Percentiles rank a stretch among this genome's conserved stretches.
Conservation (phyloP, 2,113 vertebrate species). For the Myocastor coypus region DNA sequence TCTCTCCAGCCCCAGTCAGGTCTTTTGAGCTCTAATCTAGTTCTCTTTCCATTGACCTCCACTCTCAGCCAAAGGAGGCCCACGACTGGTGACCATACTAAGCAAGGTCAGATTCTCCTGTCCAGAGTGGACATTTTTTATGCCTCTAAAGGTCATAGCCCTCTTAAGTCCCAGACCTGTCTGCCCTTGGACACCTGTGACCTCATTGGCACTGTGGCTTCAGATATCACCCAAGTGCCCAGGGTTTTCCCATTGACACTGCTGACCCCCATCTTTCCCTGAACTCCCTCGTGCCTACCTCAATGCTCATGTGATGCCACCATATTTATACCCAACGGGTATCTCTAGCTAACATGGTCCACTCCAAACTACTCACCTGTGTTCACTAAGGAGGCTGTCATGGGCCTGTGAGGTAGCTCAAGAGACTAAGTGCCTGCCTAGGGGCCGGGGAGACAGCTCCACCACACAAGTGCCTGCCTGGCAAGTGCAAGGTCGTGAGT, state of each 20-base stretch:
- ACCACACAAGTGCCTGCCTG: too few relatives aligned
- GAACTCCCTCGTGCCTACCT: not conserved
- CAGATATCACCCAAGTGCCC: not conserved
- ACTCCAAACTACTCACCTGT: not conserved
- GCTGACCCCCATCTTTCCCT: not conserved
- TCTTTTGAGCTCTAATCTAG: not conserved
- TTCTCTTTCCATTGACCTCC: not conserved
- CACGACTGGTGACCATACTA: not conserved
- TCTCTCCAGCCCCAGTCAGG: too few relatives aligned
- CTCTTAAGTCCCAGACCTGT: not conserved
- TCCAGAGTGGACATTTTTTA: not conserved
- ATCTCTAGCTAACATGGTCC: not conserved
- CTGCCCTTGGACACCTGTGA: not conserved
- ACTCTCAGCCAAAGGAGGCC: not conserved
- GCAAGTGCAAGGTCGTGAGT: too few relatives aligned
- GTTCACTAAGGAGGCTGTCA: not conserved
- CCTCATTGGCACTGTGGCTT: not conserved
- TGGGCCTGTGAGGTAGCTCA: too few relatives aligned
- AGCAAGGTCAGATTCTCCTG: not conserved
- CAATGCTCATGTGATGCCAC: not conserved
- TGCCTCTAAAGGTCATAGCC: not conserved
- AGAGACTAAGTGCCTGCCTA: too few relatives aligned
- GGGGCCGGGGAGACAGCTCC: too few relatives aligned
- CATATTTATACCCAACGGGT: not conserved
- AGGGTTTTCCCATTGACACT: not conserved